Base-by-base conservation (phyloP, 2,888 invertebrate species). In the Apomyelois bistriatella region DNA sequence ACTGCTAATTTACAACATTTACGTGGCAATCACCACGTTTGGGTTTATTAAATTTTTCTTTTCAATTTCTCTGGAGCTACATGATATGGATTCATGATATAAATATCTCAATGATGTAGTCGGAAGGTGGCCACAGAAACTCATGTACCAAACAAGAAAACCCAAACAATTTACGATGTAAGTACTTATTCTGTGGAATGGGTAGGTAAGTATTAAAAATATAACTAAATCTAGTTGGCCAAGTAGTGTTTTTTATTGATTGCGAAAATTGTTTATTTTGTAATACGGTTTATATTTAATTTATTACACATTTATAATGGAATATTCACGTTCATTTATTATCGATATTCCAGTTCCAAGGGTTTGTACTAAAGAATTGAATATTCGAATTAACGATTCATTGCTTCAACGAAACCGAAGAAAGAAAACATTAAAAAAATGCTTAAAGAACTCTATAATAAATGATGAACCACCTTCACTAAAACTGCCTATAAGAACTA, bases 401-500 rank as follows among this genome's bases (percentile, higher is more conserved):
- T n/a, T 52, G 54, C 51, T 22, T 51, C 66, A 58, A 52, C 58
- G 48, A 15, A 43, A 46, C 52, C 22, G 35, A 30, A 53, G 60
- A 53, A 46, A 42, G 13, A 17, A 32, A 10, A 67, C 63, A 50
- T 37, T 52, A 9, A 52, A 47, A 30, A 70, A 64, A 53, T 56
- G 68, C 37, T 66, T 64, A 7, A 59, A 65, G 38, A 48, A 37
- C 42, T 58, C 65, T 10, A 42, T 71, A 10, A 56, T 56, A 52
- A 72, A 65, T 61, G 73, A 66, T 61, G 58, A 55, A 17, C 53
- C 77, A 53, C 67, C n/a, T n/a, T n/a, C 68, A n/a, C 56, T 53
- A 17, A 62, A 67, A 12, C 68, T 68, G 49, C 73, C 74, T 36
- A 54, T 82, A 43, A 52, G 65, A 4, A 56, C 65, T 30, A 61